Evolutionary conservation across 2,113 vertebrate genomes (phyloP).

Genomic region (Cavia porcellus): DNA sequence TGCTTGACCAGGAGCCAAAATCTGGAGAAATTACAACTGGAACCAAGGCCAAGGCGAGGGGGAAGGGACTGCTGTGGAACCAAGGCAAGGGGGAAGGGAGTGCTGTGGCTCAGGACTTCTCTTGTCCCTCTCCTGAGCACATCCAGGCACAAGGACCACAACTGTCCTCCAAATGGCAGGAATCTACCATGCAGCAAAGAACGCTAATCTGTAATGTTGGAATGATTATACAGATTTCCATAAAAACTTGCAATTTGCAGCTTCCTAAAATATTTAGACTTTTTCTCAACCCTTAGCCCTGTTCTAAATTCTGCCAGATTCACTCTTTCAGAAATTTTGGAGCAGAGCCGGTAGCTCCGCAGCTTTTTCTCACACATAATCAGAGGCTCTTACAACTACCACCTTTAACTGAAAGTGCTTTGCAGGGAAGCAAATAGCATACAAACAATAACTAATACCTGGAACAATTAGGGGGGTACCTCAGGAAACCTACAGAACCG

Average conservation of each 20-base stretch:
- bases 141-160: conserved; percentile 34
- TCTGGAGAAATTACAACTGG: background rate
- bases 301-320: conserved; percentile 80
- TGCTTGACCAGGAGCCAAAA: background rate
- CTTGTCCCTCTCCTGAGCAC: conserved; percentile 76
- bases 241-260: conserved; percentile 82
- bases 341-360: conserved; percentile 71
- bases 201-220: conserved; percentile 73
- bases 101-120: conserved; percentile 14
- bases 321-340: conserved; percentile 76
- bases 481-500: background rate
- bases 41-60: background rate
- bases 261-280: conserved; percentile 84
- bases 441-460: conserved; percentile 62
- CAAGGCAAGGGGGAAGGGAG: background rate
- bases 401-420: conserved; percentile 73
- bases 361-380: conserved; percentile 80
- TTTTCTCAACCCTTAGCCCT: conserved; percentile 81
- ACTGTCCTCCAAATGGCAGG: conserved; percentile 43
- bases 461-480: background rate
- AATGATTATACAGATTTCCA: conserved; percentile 77
- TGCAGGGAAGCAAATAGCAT: conserved; percentile 62
- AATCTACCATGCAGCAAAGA: background rate
- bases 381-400: conserved; percentile 72
- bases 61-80: background rate